A percentile compares a stretch with the other conserved stretches of the same genome.
Evolutionary conservation across 2,113 vertebrate genomes (phyloP).

Genomic region (Syngnathus scovelli): DNA sequence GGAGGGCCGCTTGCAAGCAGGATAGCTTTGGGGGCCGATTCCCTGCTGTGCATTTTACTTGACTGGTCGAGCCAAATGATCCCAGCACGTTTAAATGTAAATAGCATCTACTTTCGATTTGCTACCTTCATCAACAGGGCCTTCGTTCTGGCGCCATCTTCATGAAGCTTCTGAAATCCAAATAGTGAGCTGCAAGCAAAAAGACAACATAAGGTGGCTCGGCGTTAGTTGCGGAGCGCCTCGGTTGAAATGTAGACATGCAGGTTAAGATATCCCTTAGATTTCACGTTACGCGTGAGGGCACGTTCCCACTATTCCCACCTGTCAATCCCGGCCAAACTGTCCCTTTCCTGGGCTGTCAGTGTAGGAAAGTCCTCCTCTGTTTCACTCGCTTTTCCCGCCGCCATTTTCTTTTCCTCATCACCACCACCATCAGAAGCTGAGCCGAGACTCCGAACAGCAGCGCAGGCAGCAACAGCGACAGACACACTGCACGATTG

Average conservation of each 20-base stretch:
- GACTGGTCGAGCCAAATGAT: background rate
- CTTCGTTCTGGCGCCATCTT: conserved; percentile 99
- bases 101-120: conserved; percentile 20
- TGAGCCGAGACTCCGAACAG: conserved; percentile 78
- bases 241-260: conserved; percentile 29
- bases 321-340: conserved; percentile 88
- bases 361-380: conserved; percentile 97
- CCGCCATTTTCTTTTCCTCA: conserved; percentile 99
- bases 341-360: conserved; percentile 90
- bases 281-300: conserved; percentile 22
- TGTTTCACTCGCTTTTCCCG: conserved; percentile 97
- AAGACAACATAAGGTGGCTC: conserved; percentile 72
- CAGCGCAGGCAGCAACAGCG: conserved; percentile 76
- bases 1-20: conserved; percentile 36
- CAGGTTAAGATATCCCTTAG: conserved; percentile 14
- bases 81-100: conserved; percentile 2
- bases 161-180: conserved; percentile 95
- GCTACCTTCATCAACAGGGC: conserved; percentile 93
- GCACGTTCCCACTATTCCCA: conserved; percentile 55
- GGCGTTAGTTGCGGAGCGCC: conserved; percentile 56
- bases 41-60: conserved; percentile 2
- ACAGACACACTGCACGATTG: conserved; percentile 97
- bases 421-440: conserved; percentile 89
- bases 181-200: conserved; percentile 85
- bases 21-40: conserved; percentile 21